Percentiles rank a stretch among this genome's conserved stretches.
Evolutionary conservation across 2,888 invertebrate species (phyloP).

Genomic region (Nematopogon swammerdamellus): DNA sequence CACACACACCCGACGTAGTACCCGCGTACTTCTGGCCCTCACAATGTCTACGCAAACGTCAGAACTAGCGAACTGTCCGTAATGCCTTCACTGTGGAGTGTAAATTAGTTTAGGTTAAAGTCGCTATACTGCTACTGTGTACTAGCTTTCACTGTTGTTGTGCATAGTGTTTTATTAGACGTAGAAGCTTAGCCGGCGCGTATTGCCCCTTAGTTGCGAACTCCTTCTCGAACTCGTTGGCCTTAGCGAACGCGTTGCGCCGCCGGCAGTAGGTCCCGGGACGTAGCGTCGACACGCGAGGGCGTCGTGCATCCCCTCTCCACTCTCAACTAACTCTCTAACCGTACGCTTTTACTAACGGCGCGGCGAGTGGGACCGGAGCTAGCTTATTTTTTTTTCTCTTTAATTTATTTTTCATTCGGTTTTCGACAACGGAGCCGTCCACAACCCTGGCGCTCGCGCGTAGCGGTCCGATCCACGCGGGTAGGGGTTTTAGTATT

Average conservation of each 20-base stretch:
- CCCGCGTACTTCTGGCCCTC: too few relatives aligned
- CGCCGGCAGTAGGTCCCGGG: too few relatives aligned
- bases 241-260: too few relatives aligned
- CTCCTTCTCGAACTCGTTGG: too few relatives aligned
- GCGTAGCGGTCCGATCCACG: slow-evolving; percentile 35
- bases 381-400: slow-evolving; percentile 33
- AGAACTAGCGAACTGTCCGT: too few relatives aligned
- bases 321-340: slow-evolving; percentile 25
- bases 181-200: neutral
- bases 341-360: slow-evolving; percentile 53
- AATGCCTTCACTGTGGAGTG: too few relatives aligned
- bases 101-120: too few relatives aligned
- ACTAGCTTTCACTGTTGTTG: slow-evolving; percentile 49
- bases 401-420: slow-evolving; percentile 13
- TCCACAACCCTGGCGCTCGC: slow-evolving; percentile 50
- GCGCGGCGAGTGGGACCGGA: slow-evolving; percentile 17
- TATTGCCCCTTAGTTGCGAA: too few relatives aligned
- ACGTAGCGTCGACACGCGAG: too few relatives aligned
- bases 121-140: slow-evolving; percentile 20
- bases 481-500: slow-evolving; percentile 38
- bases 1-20: too few relatives aligned
- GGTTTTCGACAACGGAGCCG: slow-evolving; percentile 30
- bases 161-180: slow-evolving; percentile 32
- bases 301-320: slow-evolving; percentile 52
- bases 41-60: too few relatives aligned